These are phyloP conservation scores for Odontomyia ornata DNA, from an alignment of 2,888 invertebrate genomes.

Conservation along the genomic window DNA sequence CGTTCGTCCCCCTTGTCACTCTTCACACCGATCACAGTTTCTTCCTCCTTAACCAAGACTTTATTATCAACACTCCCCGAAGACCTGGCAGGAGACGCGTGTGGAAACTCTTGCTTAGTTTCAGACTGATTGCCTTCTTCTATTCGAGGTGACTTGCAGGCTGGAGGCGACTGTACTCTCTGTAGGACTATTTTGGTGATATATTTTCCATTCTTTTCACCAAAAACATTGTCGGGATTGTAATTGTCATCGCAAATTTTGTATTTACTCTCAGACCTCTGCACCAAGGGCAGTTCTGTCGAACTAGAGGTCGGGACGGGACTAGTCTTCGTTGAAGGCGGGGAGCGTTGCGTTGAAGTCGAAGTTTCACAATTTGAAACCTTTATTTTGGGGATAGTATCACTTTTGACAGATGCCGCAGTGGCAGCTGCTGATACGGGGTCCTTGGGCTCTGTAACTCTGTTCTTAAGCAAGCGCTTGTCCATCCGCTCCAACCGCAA, in stretches of 20 bases:
- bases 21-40: neutral
- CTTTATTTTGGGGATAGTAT: slow-evolving; percentile 51
- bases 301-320: slow-evolving; percentile 45
- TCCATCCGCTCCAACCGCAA: slow-evolving; percentile 55
- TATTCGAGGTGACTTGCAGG: slow-evolving; percentile 49
- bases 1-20: slow-evolving; percentile 47
- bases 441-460: slow-evolving; percentile 48
- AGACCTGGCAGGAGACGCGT: neutral
- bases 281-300: neutral
- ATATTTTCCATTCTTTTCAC: slow-evolving; percentile 58
- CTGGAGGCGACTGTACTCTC: slow-evolving; percentile 53
- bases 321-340: slow-evolving; percentile 10
- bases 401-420: slow-evolving; percentile 47
- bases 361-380: slow-evolving; percentile 53
- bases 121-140: slow-evolving; percentile 31
- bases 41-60: neutral
- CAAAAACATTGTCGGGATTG: slow-evolving; percentile 52
- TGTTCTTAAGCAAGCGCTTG: slow-evolving; percentile 54
- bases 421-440: slow-evolving; percentile 50
- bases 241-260: slow-evolving; percentile 50
- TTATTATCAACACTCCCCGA: neutral
- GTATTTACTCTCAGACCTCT: slow-evolving; percentile 46
- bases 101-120: slow-evolving; percentile 52
- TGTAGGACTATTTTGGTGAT: slow-evolving; percentile 60
- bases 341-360: slow-evolving; percentile 51